These are phyloP conservation scores for Drosophila funebris DNA, from an alignment of 1,140 invertebrate genomes.

Conservation along the genomic window DNA sequence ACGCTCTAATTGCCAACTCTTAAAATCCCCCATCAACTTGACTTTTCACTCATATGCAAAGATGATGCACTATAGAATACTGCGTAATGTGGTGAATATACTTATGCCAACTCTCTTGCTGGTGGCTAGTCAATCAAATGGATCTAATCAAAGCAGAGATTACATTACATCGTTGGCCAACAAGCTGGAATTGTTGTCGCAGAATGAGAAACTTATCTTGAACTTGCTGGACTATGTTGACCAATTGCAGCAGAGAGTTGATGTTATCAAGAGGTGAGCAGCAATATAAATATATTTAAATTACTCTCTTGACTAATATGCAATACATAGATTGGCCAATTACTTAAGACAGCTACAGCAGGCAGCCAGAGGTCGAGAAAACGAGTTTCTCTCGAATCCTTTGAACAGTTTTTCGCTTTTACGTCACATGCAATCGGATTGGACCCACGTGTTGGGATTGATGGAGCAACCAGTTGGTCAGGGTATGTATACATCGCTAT, in stretches of 20 bases:
- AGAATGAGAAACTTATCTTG: slow-evolving; percentile 14
- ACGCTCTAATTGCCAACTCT: neutral
- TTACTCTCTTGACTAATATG: neutral
- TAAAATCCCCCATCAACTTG: neutral
- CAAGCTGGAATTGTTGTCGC: slow-evolving; percentile 19
- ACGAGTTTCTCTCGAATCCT: slow-evolving; percentile 60
- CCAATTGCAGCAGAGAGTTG: slow-evolving; percentile 16
- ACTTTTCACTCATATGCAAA: neutral
- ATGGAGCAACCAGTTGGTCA: slow-evolving; percentile 33
- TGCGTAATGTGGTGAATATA: neutral
- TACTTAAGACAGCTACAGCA: slow-evolving; percentile 11
- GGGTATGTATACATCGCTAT: slow-evolving; percentile 84
- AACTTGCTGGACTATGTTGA: slow-evolving; percentile 32
- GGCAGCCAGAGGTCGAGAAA: slow-evolving; percentile 17
- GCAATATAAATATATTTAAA: neutral
- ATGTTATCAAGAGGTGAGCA: slow-evolving; percentile 28
- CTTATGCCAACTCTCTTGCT: neutral
- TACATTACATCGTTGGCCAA: neutral
- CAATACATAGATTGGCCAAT: slow-evolving; percentile 3
- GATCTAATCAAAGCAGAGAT: neutral
- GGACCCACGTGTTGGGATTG: slow-evolving; percentile 19
- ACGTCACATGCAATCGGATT: slow-evolving; percentile 50
- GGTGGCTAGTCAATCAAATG: too few relatives aligned
- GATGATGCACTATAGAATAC: slow-evolving; percentile 2
- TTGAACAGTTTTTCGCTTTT: slow-evolving; percentile 50